phyloP scores from a whole-genome alignment of 1,140 invertebrate genomes.

The Venturia canescens region DNA sequence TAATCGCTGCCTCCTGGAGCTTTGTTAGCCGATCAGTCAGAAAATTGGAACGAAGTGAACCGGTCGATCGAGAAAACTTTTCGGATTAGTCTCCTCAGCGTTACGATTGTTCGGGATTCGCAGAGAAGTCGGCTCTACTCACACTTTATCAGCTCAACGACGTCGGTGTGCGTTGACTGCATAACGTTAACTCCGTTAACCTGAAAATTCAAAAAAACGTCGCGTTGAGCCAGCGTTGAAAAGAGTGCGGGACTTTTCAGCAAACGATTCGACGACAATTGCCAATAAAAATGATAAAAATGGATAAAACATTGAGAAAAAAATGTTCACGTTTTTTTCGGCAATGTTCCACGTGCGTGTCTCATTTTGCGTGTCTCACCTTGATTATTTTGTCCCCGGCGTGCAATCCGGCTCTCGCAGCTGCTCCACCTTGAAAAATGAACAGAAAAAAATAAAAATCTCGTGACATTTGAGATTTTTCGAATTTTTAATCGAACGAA shows the following conservation, averaged over 20 bases:
- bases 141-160: conserved; percentile 96
- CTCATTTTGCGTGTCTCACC: too few species aligned
- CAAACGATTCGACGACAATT: too few species aligned
- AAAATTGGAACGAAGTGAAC: too few species aligned
- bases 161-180: conserved; percentile 93
- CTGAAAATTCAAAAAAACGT: conserved; percentile 72
- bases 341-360: too few species aligned
- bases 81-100: too few species aligned
- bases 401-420: conserved; percentile 94
- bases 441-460: conserved; percentile 45
- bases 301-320: conserved; percentile 45
- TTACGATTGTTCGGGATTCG: too few species aligned
- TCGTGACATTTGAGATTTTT: too few species aligned
- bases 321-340: neutral
- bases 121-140: conserved; percentile 71
- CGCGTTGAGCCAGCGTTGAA: neutral
- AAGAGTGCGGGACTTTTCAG: too few species aligned
- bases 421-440: conserved; percentile 87
- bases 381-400: conserved; percentile 96
- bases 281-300: neutral
- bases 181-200: conserved; percentile 95
- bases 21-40: too few species aligned
- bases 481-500: too few species aligned
- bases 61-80: too few species aligned
- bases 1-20: too few species aligned